Evolutionary conservation across 2,113 vertebrate genomes (phyloP), one percentile per base, ranked within the genome.

Genomic region (Pholis gunnellus): DNA sequence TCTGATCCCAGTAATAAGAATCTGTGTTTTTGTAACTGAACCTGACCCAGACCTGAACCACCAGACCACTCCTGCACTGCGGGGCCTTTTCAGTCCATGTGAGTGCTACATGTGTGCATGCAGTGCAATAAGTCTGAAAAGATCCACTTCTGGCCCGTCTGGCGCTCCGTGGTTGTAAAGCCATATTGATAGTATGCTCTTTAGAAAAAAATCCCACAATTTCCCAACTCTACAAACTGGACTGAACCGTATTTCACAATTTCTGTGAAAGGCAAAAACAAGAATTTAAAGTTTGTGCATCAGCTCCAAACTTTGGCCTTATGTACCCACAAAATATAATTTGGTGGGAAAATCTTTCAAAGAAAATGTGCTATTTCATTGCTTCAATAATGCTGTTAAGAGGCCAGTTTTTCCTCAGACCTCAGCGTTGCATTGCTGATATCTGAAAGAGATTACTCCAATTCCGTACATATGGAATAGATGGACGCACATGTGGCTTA

Each of bases 401-500:
- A 54, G 36, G 14, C 0, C 2, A 18, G 2, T 34, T 70, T 56
- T 59, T 52, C 34, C 4, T 50, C 7, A 72, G 72, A 40, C 46
- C 11, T 54, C 18, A 46, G 65, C 59, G 52, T 42, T 61, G 44
- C 59, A 29, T 29, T 42, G 36, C 75, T 73, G 59, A 79, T 67
- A 82, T 87, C 38, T 72, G 65, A 73, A 44, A 76, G 31, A 36
- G 25, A 46, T 71, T 85, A 40, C 60, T 61, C n/a, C 52, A 72
- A 64, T 75, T 75, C 77, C 46, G 40, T 57, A 31, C 52, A 75
- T 77, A 67, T 88, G 84, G 86, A 78, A 48, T 60, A 79, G 67
- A 81, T 72, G 56, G 25, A 67, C 7, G n/a, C 81, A 92, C 94
- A 95, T 88, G 85, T 93, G 93, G 93, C 77, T 88, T 70, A 77